A percentile compares a stretch with the other conserved stretches of the same genome.
These are phyloP conservation scores for Asarcornis scutulata DNA, from an alignment of 2,113 vertebrate species.

Conservation along the genomic window DNA sequence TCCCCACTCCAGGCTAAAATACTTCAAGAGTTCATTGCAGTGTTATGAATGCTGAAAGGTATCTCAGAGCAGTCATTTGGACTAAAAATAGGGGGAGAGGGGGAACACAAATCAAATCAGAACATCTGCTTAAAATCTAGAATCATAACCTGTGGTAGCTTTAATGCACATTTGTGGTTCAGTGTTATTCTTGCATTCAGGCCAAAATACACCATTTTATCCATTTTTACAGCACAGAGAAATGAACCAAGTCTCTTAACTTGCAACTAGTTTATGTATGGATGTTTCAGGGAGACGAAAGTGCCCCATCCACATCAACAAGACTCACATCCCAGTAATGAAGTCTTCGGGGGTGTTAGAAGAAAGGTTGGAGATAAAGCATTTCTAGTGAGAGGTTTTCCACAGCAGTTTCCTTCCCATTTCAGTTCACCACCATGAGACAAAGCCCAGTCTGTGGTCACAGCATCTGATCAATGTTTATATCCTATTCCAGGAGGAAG, in stretches of 20 bases:
- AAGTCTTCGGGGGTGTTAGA: background rate
- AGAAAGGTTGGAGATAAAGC: background rate
- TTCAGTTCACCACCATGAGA: background rate
- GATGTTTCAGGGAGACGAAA: background rate
- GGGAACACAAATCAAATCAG: background rate
- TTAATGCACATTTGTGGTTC: background rate
- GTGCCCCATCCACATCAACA: background rate
- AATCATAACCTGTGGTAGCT: background rate
- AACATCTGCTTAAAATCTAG: constrained; percentile 34
- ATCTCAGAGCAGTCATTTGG: background rate
- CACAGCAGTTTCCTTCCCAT: background rate
- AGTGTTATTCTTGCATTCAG: background rate
- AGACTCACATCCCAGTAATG: background rate
- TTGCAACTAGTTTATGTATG: background rate
- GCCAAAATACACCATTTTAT: background rate
- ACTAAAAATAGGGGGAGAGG: background rate
- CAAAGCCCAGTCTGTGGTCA: background rate
- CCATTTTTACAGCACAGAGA: background rate
- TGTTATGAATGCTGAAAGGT: background rate
- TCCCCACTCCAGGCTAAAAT: background rate
- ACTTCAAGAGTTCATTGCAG: background rate
- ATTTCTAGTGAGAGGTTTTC: background rate
- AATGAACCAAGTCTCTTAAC: background rate
- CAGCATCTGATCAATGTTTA: background rate
- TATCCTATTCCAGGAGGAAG: background rate